phyloP scores from a whole-genome alignment of 2,797 vertebrate genomes.

The Morus bassanus region DNA sequence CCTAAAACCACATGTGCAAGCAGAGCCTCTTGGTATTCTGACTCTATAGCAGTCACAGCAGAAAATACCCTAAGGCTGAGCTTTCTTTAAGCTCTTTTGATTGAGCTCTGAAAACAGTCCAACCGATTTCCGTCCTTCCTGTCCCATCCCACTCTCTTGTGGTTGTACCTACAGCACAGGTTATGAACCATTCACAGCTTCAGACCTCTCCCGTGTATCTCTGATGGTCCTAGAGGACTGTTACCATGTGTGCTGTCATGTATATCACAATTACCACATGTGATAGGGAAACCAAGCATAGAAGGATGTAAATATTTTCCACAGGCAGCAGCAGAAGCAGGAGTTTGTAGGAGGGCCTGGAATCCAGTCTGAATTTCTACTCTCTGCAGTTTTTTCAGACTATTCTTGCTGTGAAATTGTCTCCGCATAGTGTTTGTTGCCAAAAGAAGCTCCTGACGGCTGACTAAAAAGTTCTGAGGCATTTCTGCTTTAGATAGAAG shows the following conservation, averaged over 20 bases:
- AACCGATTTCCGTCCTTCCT: not conserved
- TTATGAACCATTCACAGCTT: not conserved
- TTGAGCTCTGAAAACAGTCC: not conserved
- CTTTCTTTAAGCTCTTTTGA: not conserved
- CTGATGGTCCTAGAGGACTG: not conserved
- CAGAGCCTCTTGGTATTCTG: not conserved
- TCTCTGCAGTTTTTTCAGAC: not conserved
- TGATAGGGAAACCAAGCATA: not conserved
- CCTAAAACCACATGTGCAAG: not conserved
- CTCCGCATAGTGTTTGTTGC: not conserved
- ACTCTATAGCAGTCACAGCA: not conserved
- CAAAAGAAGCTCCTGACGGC: not conserved
- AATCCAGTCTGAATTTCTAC: not conserved
- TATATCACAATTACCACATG: rapidly evolving
- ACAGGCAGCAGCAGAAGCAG: not conserved
- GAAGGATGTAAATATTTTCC: not conserved
- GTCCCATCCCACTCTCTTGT: not conserved
- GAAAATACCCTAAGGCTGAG: not conserved
- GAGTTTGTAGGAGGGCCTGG: not conserved
- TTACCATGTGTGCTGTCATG: not conserved
- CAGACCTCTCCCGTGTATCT: not conserved
- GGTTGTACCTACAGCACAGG: not conserved
- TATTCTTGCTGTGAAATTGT: not conserved
- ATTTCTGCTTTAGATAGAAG: not conserved
- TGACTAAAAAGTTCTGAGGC: not conserved